Conservation (phyloP, 2,113 vertebrate genomes). For the Corythornis madagascariensis region DNA sequence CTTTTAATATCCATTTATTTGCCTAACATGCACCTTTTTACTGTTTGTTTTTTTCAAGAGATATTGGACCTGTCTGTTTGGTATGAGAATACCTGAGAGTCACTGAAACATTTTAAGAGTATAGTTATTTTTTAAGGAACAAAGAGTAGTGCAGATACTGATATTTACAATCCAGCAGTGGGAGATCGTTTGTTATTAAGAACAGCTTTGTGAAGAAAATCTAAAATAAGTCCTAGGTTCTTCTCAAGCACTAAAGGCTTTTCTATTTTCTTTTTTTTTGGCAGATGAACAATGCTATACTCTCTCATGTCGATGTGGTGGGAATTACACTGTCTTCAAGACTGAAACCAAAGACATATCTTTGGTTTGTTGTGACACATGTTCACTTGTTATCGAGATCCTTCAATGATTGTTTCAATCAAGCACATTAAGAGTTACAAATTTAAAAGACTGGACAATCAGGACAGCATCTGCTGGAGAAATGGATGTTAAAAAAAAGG, state of each 20-base stretch:
- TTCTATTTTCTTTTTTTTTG: slow-evolving; percentile 10
- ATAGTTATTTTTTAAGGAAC: neutral
- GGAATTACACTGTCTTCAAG: slow-evolving; percentile 73
- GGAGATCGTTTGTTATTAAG: neutral
- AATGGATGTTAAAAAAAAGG: neutral
- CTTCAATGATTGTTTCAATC: slow-evolving; percentile 42
- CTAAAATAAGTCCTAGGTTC: neutral
- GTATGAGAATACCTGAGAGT: neutral
- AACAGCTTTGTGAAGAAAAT: neutral
- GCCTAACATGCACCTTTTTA: neutral
- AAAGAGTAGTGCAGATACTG: neutral
- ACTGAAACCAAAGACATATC: slow-evolving; percentile 70
- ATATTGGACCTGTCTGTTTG: neutral
- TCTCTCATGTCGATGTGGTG: slow-evolving; percentile 78
- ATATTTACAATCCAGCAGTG: neutral
- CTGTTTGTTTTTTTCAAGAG: neutral
- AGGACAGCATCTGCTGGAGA: neutral
- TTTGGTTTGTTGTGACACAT: slow-evolving; percentile 78
- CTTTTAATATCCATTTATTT: neutral
- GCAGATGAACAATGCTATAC: slow-evolving; percentile 75
- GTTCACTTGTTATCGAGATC: slow-evolving; percentile 79
- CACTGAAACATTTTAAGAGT: neutral
- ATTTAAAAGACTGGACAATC: neutral
- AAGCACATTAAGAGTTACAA: neutral
- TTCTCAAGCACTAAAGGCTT: neutral